Base-by-base conservation (phyloP, 2,888 invertebrate species). In the Drosophila dives region DNA sequence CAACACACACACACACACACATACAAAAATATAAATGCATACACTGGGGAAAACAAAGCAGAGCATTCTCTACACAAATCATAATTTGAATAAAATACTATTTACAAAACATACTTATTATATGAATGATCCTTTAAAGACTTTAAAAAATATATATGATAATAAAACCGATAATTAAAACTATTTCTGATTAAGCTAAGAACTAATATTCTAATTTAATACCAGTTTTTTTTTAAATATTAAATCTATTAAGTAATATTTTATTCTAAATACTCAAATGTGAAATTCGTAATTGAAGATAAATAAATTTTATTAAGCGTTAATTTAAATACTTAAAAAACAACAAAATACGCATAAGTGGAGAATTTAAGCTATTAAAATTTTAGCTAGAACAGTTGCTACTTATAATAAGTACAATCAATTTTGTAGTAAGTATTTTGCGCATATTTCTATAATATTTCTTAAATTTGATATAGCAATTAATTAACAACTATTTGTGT, bases 1-100 rank as follows among this genome's bases (percentile, higher is more conserved):
- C 23, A 55, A 36, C 48, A 49, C 53, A 50, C 59, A 36, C 34
- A 48, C 51, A 62, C 26, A 38, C 40, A 65, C 53, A 61, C 20
- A 56, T 10, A 45, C 11, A 58, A 5, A 55, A n/a, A 34, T n/a
- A 6, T 40, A 12, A 11, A 11, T 20, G 42, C 34, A 11, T n/a
- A 40, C 42, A 26, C 55, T 55, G 55, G 12, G 29, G 0, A 40
- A 38, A 38, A 17, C 12, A 20, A 23, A 7, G 2, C 10, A 15
- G 5, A 10, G 7, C 12, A n/a, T 10, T 6, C n/a, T n/a, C 2
- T 11, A n/a, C 40, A n/a, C n/a, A 42, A n/a, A n/a, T n/a, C 1
- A 8, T 2, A 23, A 23, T n/a, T 17, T 17, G 17, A 10, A n/a
- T 8, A 38, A n/a, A 38, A 38, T 4, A n/a, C 3, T 38, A 7